Conservation (phyloP, 2,888 invertebrate genomes). For the Thymelicus lineola region DNA sequence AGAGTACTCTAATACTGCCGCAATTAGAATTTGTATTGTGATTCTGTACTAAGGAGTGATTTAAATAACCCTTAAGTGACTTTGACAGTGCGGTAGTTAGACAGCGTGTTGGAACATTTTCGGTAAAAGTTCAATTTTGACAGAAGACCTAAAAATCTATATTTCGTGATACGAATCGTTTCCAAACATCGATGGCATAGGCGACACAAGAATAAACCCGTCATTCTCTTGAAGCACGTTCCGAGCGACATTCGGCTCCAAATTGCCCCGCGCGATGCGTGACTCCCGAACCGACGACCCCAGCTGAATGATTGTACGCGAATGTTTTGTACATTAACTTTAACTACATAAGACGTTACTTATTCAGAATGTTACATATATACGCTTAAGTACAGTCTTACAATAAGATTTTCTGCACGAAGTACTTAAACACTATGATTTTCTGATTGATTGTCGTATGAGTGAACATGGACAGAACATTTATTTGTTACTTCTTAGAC, state of each 20-base stretch:
- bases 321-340: slow-evolving; percentile 5
- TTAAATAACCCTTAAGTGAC: no score
- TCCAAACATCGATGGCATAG: slow-evolving; percentile 2
- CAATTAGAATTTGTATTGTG: no score
- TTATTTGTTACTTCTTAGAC: not conserved
- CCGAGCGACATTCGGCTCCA: slow-evolving; percentile 80
- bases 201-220: slow-evolving; percentile 17
- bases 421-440: no score
- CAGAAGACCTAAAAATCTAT: not conserved
- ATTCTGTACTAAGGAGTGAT: no score
- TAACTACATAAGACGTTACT: not conserved
- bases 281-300: slow-evolving; percentile 70
- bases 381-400: no score
- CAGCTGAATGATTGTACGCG: slow-evolving; percentile 31
- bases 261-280: slow-evolving; percentile 82
- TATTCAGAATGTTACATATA: no score
- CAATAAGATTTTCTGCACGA: no score
- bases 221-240: slow-evolving; percentile 70
- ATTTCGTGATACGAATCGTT: slow-evolving; percentile 1
- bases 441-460: no score
- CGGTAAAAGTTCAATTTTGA: no score
- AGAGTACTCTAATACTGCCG: no score
- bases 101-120: no score
- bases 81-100: no score
- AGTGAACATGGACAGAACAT: not conserved